Percentiles rank a stretch among this genome's conserved stretches.
These are phyloP conservation scores for Drosophila neutralis DNA, from an alignment of 2,888 invertebrate genomes.

Conservation along the genomic window DNA sequence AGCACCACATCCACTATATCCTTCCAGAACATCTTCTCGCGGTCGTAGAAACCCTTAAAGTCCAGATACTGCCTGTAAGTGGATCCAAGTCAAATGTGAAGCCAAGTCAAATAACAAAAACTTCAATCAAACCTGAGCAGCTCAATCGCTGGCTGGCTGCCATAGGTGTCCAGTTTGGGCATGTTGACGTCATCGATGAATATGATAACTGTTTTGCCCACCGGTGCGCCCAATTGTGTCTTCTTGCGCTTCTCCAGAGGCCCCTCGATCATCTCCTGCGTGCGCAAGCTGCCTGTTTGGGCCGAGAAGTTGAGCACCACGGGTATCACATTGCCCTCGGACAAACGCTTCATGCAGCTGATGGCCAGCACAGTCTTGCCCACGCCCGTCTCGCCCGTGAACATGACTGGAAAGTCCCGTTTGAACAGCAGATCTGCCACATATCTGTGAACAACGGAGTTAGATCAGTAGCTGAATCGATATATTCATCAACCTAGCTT, in stretches of 20 bases:
- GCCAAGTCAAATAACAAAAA: not conserved
- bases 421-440: conserved; percentile 88
- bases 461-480: not conserved
- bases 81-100: not conserved
- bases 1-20: conserved; percentile 93
- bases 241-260: conserved; percentile 93
- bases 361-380: conserved; percentile 95
- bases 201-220: conserved; percentile 92
- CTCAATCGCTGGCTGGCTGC: conserved; percentile 96
- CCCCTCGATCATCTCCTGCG: conserved; percentile 92
- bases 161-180: conserved; percentile 94
- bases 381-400: conserved; percentile 96
- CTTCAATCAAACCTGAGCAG: conserved; percentile 87
- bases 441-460: conserved; percentile 61
- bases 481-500: not conserved
- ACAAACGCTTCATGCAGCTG: conserved; percentile 89
- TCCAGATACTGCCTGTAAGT: conserved; percentile 83
- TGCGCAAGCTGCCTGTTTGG: conserved; percentile 93
- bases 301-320: conserved; percentile 95
- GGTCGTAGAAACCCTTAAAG: conserved; percentile 91
- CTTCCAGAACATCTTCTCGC: conserved; percentile 95
- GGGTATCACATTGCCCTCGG: conserved; percentile 88
- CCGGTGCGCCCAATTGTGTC: conserved; percentile 92
- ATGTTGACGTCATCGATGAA: conserved; percentile 97
- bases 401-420: conserved; percentile 91